Evolutionary conservation across 2,888 invertebrate species (phyloP).

Genomic region (Cynaeus angustus): DNA sequence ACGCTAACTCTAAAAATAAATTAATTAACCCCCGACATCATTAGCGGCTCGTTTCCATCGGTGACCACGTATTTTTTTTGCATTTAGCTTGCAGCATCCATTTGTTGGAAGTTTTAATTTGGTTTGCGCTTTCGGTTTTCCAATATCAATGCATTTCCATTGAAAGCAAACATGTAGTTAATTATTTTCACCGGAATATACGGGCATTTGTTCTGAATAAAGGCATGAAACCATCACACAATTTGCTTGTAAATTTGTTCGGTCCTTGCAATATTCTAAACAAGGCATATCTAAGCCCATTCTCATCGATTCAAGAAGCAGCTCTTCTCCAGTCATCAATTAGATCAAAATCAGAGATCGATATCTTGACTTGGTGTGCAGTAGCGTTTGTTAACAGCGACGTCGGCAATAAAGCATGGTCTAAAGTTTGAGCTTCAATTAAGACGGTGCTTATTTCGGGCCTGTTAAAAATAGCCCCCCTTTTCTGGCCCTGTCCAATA

Average conservation of each 20-base stretch:
- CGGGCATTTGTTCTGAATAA: constrained; percentile 61
- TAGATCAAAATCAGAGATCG: constrained; percentile 68
- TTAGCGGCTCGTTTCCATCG: background rate
- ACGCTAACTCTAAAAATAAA: constrained; percentile 21
- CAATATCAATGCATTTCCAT: constrained; percentile 37
- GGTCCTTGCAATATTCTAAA: constrained; percentile 39
- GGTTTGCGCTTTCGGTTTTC: constrained; percentile 31
- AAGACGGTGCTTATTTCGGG: constrained; percentile 44
- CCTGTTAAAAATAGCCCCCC: constrained; percentile 53
- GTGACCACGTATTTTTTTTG: constrained; percentile 18
- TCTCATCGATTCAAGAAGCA: constrained; percentile 41
- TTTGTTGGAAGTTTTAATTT: constrained; percentile 46
- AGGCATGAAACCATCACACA: constrained; percentile 60
- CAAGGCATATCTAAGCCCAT: constrained; percentile 43
- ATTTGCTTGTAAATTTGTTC: constrained; percentile 67
- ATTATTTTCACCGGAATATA: constrained; percentile 51
- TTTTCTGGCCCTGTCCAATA: constrained; percentile 53
- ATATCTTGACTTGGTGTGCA: constrained; percentile 62
- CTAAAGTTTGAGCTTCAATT: constrained; percentile 43
- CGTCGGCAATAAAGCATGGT: constrained; percentile 42
- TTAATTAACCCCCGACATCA: constrained; percentile 29
- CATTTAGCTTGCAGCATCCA: background rate
- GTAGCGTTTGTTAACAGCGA: constrained; percentile 61
- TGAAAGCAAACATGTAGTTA: constrained; percentile 48
- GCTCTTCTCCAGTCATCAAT: constrained; percentile 61